Evolutionary conservation across 2,797 vertebrate genomes (phyloP), one percentile per base, ranked within the genome.

Genomic region (Monodelphis domestica): DNA sequence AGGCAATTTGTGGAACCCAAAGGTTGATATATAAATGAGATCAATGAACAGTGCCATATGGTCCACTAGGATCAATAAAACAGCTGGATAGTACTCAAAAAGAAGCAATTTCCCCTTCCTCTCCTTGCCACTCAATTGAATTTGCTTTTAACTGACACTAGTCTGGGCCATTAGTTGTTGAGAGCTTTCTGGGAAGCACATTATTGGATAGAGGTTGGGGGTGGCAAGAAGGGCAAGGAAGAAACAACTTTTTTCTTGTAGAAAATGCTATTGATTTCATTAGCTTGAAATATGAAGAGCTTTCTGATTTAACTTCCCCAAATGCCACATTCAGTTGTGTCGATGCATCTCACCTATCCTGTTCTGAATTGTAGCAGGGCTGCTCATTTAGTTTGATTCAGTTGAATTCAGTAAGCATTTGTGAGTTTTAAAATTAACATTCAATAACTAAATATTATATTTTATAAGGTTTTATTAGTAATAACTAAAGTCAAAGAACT

Each of bases 181-280:
- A 87, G 54, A 78, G 51, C 87, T 54, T 91, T 55, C 88, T 88
- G n/a, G 17, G 17, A 28, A 38, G 33, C 38, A 45, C 4, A 12
- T 5, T 50, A 94, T 91, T 88, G 30, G 45, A 53, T 29, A 55
- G 94, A n/a, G 51, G 14, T 53, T 45, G 54, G 95, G 30, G 45
- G 17, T 57, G 84, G 24, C 21, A 54, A 54, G 89, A 84, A 26
- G 17, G 70, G 21, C 70, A 84, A 26, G 33, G 70, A 84, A 84
- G 70, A 45, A 84, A 50, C 38, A 84, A 26, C 14, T 94, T 94
- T 94, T n/a, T 96, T 97, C 84, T 91, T 50, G 59, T n/a, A 89
- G 91, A 91, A 96, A 93, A 92, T 91, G 53, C 30, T 91, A 54
- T 12, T 87, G 0, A 2, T 14, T 87, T 93, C 84, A 84, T 84